phyloP scores from a whole-genome alignment of 2,888 invertebrate genomes.

The Molorchus minor region DNA sequence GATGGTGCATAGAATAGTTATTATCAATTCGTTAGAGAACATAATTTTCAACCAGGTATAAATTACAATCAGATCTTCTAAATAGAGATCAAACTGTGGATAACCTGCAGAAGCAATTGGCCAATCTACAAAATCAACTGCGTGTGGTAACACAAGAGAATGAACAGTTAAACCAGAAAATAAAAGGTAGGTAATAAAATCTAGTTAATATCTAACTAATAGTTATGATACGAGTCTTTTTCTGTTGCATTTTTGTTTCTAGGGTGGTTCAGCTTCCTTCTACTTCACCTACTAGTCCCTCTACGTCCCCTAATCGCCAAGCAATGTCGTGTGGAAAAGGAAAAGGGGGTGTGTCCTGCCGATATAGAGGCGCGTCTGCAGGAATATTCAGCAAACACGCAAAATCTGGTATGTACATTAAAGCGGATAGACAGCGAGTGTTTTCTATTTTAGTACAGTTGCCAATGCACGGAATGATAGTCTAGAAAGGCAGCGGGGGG shows the following conservation, averaged over 20 bases:
- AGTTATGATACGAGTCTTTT: background rate
- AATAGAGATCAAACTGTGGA: conserved; percentile 72
- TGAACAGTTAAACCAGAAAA: conserved; percentile 66
- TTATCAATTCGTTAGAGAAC: background rate
- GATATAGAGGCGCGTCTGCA: conserved; percentile 61
- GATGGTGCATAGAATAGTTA: background rate
- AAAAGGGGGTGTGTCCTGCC: conserved; percentile 61
- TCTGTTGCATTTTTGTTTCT: background rate
- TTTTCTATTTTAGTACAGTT: too few species aligned
- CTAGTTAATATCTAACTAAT: background rate
- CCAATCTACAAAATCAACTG: conserved; percentile 71
- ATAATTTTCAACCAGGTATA: conserved; percentile 63
- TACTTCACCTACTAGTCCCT: background rate
- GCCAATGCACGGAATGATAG: too few species aligned
- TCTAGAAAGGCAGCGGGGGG: too few species aligned
- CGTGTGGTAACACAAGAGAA: conserved; percentile 72
- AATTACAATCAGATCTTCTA: conserved; percentile 71
- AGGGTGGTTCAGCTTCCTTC: conserved; percentile 2
- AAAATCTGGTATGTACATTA: conserved; percentile 56
- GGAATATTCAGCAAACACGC: conserved; percentile 62
- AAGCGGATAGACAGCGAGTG: background rate
- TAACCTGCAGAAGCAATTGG: conserved; percentile 69
- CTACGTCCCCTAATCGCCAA: conserved; percentile 21
- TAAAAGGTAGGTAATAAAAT: conserved; percentile 48
- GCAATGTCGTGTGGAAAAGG: conserved; percentile 56